These are phyloP conservation scores for Octopus sinensis DNA, from an alignment of 1,140 invertebrate genomes.

Conservation along the genomic window DNA sequence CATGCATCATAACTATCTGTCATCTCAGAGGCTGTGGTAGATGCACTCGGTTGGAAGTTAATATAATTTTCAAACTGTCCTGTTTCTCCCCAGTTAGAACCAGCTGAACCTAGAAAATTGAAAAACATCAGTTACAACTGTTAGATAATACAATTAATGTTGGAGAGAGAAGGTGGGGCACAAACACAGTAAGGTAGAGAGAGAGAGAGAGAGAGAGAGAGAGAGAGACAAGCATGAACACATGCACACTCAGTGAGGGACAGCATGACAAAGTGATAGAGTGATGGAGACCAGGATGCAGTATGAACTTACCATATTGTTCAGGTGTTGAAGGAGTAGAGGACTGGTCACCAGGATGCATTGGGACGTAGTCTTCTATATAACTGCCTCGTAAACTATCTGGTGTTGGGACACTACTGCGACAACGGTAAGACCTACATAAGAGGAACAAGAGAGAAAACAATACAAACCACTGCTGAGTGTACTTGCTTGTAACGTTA, in stretches of 20 bases:
- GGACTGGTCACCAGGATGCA: neutral
- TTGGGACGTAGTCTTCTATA: conserved; percentile 8
- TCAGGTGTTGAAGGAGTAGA: conserved; percentile 10
- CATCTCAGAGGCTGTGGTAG: neutral
- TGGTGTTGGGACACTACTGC: neutral
- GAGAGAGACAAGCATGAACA: too few relatives aligned
- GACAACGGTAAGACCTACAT: neutral
- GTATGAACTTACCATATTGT: neutral
- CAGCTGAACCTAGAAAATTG: neutral
- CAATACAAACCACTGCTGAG: too few relatives aligned
- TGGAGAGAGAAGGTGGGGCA: too few relatives aligned
- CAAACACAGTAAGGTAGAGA: too few relatives aligned
- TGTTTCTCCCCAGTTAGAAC: conserved; percentile 9
- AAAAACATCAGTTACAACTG: neutral
- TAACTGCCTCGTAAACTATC: conserved; percentile 5
- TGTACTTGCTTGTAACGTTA: too few relatives aligned
- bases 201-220: too few relatives aligned
- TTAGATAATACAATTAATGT: too few relatives aligned
- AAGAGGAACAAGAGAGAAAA: neutral
- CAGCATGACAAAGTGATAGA: too few relatives aligned
- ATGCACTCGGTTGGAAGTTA: neutral
- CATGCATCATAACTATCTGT: conserved; percentile 52
- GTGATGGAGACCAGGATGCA: too few relatives aligned
- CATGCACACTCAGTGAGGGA: too few relatives aligned
- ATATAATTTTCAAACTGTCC: neutral